phyloP scores from a whole-genome alignment of 2,113 vertebrate genomes.

The Brachyistius frenatus region DNA sequence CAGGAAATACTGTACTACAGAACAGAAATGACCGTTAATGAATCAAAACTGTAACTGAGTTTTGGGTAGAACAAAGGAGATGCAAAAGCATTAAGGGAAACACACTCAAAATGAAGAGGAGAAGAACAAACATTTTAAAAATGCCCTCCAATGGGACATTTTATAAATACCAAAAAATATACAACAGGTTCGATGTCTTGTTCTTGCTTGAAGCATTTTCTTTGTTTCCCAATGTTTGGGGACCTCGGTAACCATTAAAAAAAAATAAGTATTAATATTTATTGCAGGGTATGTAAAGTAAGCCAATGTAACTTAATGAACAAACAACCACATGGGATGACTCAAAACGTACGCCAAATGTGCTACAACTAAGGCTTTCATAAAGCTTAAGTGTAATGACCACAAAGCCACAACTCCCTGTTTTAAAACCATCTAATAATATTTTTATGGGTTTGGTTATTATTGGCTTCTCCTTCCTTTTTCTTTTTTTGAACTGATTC shows the following conservation, averaged over 20 bases:
- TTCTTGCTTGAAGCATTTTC: not conserved
- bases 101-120: not conserved
- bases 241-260: not conserved
- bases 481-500: not conserved
- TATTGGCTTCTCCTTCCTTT: not conserved
- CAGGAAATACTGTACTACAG: not conserved
- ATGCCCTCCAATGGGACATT: not conserved
- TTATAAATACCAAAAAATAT: constrained; percentile 2
- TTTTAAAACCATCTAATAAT: not conserved
- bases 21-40: not conserved
- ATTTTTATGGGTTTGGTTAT: not conserved
- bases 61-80: not conserved
- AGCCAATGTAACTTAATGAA: not conserved
- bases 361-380: not conserved
- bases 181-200: not conserved
- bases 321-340: not conserved
- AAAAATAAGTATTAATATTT: no score
- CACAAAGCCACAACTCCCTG: not conserved
- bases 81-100: not conserved
- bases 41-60: not conserved
- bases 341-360: not conserved
- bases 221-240: not conserved
- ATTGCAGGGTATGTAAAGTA: not conserved
- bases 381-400: not conserved
- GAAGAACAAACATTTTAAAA: not conserved